These are phyloP conservation scores for Delia radicum DNA, from an alignment of 1,140 invertebrate genomes.

Conservation along the genomic window DNA sequence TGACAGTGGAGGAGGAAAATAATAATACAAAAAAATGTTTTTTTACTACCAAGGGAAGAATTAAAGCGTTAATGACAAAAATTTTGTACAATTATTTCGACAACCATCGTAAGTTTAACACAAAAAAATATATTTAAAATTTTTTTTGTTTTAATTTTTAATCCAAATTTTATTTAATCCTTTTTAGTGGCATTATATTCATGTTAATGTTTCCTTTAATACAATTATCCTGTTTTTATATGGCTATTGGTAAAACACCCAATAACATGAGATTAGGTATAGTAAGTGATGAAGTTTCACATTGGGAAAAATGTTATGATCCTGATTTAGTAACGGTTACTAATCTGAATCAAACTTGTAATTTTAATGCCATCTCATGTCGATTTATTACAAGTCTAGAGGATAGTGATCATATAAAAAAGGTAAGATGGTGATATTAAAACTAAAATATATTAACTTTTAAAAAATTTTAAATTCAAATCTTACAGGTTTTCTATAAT, in stretches of 20 bases:
- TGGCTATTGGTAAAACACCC: slow-evolving; percentile 78
- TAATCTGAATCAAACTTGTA: slow-evolving; percentile 52
- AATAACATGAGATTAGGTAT: slow-evolving; percentile 70
- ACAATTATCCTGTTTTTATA: slow-evolving; percentile 77
- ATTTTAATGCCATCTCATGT: slow-evolving; percentile 62
- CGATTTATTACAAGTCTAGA: slow-evolving; percentile 59
- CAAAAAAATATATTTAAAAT: background rate
- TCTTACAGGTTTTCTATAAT: slow-evolving; percentile 29
- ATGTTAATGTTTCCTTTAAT: slow-evolving; percentile 79
- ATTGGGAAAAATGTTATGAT: slow-evolving; percentile 47
- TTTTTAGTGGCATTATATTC: slow-evolving; percentile 73
- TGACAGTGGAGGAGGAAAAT: slow-evolving; percentile 18
- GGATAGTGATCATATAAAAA: slow-evolving; percentile 37
- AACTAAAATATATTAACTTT: background rate
- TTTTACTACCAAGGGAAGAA: slow-evolving; percentile 49
- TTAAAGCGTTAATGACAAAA: slow-evolving; percentile 61
- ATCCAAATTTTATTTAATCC: slow-evolving; percentile 29
- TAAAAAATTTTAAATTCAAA: slow-evolving; percentile 7
- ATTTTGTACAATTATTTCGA: slow-evolving; percentile 64
- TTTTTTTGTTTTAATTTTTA: background rate
- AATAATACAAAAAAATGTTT: slow-evolving; percentile 46
- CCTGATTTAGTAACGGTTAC: slow-evolving; percentile 41
- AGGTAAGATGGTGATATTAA: background rate
- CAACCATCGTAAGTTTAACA: slow-evolving; percentile 64
- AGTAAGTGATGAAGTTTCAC: slow-evolving; percentile 70